Evolutionary conservation across 2,113 vertebrate species (phyloP), one percentile per base, ranked within the genome.

Genomic region (Geothlypis trichas): DNA sequence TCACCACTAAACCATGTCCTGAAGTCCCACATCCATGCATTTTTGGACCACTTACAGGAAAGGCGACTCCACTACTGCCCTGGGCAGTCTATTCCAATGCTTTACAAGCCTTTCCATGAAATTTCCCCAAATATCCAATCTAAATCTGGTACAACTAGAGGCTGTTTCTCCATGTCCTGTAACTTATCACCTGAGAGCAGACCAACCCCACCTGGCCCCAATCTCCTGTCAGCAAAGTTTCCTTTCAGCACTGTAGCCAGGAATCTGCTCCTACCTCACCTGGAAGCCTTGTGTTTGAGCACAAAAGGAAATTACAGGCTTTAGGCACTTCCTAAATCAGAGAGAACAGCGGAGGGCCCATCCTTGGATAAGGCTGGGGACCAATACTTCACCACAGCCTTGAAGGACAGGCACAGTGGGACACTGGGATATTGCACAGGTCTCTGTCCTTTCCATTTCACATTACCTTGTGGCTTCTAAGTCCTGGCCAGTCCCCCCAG

Each of bases 21-120:
- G 20, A 57, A 65, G 42, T 42, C 31, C 17, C 44, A 80, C 27
- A 66, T 42, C 31, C 35, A 73, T 0, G 0, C 14, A 21, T 44
- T 66, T 37, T 41, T 20, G 27, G 10, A 58, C 51, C 18, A 31
- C 27, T 73, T 51, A 42, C 15, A 66, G 35, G 51, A 41, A 73
- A 23, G 37, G 18, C 42, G 30, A 88, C 22, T 42, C 35, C 22
- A 44, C 22, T 65, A 51, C 51, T 66, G 37, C 31, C 81, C 37
- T 26, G 41, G 30, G 16, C 49, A 71, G 41, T 41, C 30, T 51
- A 33, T 73, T 37, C 31, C 42, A 80, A 27, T 31, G 42, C 42
- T 80, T 80, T 65, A 57, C 67, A 80, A 49, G 7, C 11, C 35
- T 23, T 73, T 22, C 58, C 21, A 57, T 7, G 7, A 57, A 57